These are phyloP conservation scores for Steinernema khuongi DNA, from an alignment of 1,140 invertebrate species.

Conservation along the genomic window DNA sequence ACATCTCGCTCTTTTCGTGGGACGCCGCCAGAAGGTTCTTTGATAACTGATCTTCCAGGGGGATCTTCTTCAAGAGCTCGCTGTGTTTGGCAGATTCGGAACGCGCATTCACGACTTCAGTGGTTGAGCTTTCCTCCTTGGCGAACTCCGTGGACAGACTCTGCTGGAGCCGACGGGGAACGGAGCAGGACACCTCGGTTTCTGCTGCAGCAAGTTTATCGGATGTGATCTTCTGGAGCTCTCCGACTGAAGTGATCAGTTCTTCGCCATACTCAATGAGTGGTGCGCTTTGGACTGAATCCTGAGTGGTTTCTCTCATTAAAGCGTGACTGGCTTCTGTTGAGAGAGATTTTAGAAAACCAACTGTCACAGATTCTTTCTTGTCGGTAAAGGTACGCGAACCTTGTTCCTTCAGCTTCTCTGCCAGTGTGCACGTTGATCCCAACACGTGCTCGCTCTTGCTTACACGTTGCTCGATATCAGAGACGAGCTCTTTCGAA, in stretches of 20 bases:
- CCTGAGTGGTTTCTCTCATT: too few species aligned
- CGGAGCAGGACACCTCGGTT: not conserved
- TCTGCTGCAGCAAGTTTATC: conserved; percentile 15
- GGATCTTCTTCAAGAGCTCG: not conserved
- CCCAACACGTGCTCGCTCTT: conserved; percentile 9
- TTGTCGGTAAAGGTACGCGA: too few species aligned
- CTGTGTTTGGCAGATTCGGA: not conserved
- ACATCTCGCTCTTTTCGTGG: too few species aligned
- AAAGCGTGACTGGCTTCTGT: not conserved
- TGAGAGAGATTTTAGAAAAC: not conserved
- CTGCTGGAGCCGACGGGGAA: conserved; percentile 15
- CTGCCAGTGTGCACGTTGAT: too few species aligned
- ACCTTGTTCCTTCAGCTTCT: too few species aligned
- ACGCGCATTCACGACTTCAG: not conserved
- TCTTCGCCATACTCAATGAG: conserved; percentile 25
- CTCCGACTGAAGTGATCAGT: not conserved
- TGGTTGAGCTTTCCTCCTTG: not conserved
- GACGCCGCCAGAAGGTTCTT: not conserved
- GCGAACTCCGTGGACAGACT: not conserved
- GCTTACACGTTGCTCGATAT: conserved; percentile 8
- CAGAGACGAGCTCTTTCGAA: conserved; percentile 5
- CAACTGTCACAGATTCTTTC: too few species aligned
- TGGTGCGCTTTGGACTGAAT: too few species aligned
- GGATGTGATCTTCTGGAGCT: not conserved
- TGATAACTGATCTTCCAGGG: not conserved